Evolutionary conservation across 1,140 invertebrate species (phyloP), one percentile per base, ranked within the genome.

Genomic region (Brachionus angularis): DNA sequence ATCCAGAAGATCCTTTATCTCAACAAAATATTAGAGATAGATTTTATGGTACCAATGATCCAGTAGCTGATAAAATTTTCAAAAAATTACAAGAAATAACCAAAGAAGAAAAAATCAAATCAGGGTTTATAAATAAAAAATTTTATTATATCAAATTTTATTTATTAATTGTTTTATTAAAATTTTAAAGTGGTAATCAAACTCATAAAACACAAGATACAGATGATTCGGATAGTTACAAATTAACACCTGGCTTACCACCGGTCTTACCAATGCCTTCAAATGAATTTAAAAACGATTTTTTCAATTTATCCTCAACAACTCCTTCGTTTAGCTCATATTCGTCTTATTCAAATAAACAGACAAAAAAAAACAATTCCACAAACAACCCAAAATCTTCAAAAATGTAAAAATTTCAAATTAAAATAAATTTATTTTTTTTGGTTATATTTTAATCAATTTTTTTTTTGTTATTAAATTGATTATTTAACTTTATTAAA

Each of bases 21-120:
- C 93, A 98, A 84, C 96, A 99, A 79, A 99, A 99, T 79, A 98
- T 99, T 67, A 96, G 96, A 79, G 96, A 99, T 83, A 81, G 88
- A 74, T 99, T 96, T 78, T 98, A 98, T 83, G 96, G 96, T 46
- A 88, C 91, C 0, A 98, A 98, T 82, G 96, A 99, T 85, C 96
- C 96, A 1, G 95, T 98, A 3, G 96, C 96, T 47, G 93, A 98
- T 75, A 99, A 99, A 80, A 82, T 99, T 23, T 88, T 99, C 84
- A 88, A 91, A 72, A 83, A 94, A 91, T 39, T 92, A 50, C 77
- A 90, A 12, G 89, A 90, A 1, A 89, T 98, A 88, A 96, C 96
- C 0, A 91, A 91, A 55, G 80, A 98, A 10, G 91, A 94, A 53
- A 88, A 93, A 0, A 23, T 18, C 7, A 50, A 70, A 44, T 36